phyloP scores from a whole-genome alignment of 2,888 invertebrate species.

The Acrobasis consociella region DNA sequence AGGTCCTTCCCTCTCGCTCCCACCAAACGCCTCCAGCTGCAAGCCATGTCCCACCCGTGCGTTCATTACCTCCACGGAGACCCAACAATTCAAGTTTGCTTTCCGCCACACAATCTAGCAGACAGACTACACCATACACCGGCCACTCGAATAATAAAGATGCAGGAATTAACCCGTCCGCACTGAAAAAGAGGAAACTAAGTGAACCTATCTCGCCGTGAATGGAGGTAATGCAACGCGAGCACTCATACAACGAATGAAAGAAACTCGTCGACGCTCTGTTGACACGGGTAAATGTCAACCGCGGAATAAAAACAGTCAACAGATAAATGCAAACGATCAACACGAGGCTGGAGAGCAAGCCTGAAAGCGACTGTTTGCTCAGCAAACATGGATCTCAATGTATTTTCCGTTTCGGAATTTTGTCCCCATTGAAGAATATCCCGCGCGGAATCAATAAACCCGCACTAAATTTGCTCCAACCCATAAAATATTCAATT shows the following conservation, averaged over 20 bases:
- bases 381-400: conserved; percentile 47
- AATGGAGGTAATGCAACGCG: conserved; percentile 77
- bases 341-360: conserved; percentile 76
- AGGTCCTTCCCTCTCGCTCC: conserved; percentile 62
- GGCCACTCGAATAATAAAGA: conserved; percentile 82
- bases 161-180: conserved; percentile 79
- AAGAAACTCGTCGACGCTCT: conserved; percentile 75
- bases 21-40: conserved; percentile 75
- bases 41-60: conserved; percentile 75
- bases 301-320: conserved; percentile 81
- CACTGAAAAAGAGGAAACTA: conserved; percentile 80
- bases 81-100: conserved; percentile 83
- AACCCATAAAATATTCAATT: conserved; percentile 82
- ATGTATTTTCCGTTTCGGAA: conserved; percentile 38
- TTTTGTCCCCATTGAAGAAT: conserved; percentile 38
- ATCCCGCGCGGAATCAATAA: conserved; percentile 64
- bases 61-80: conserved; percentile 80
- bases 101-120: conserved; percentile 80
- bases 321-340: conserved; percentile 82
- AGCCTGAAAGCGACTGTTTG: conserved; percentile 65
- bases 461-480: conserved; percentile 70
- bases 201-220: conserved; percentile 80
- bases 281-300: conserved; percentile 80
- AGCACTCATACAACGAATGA: conserved; percentile 76
- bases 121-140: conserved; percentile 74